A percentile compares a stretch with the other conserved stretches of the same genome.
phyloP scores from a whole-genome alignment of 2,797 vertebrate species.

The Serranus cabrilla region DNA sequence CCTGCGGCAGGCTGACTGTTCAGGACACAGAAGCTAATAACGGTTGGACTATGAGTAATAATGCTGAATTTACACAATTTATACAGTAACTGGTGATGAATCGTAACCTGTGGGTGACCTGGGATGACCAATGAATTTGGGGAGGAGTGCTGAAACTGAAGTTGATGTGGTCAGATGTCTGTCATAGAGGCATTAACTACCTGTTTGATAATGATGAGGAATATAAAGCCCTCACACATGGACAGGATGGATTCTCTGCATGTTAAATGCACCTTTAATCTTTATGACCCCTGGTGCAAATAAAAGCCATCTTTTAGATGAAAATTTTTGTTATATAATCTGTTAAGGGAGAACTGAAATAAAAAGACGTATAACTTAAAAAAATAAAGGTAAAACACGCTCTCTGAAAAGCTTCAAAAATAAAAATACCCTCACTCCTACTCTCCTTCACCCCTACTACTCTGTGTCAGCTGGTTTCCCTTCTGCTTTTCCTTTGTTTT shows the following conservation, averaged over 20 bases:
- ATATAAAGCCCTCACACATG: background rate
- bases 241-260: background rate
- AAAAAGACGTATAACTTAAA: background rate
- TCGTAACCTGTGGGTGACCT: background rate
- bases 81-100: conserved; percentile 19
- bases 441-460: background rate
- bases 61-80: conserved; percentile 1
- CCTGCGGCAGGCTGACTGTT: background rate
- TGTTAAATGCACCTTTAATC: background rate
- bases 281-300: background rate
- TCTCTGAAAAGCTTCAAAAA: background rate
- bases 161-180: background rate
- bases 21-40: background rate
- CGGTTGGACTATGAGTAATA: conserved; percentile 18
- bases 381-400: background rate
- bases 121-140: background rate
- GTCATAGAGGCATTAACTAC: background rate
- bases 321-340: background rate
- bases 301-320: background rate
- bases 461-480: conserved; percentile 44
- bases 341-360: background rate
- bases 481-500: conserved; percentile 39
- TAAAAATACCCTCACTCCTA: background rate
- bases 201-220: background rate
- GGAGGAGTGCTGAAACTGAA: background rate